These are phyloP conservation scores for Ctenomys sociabilis DNA, from an alignment of 2,113 vertebrate species.

Conservation along the genomic window DNA sequence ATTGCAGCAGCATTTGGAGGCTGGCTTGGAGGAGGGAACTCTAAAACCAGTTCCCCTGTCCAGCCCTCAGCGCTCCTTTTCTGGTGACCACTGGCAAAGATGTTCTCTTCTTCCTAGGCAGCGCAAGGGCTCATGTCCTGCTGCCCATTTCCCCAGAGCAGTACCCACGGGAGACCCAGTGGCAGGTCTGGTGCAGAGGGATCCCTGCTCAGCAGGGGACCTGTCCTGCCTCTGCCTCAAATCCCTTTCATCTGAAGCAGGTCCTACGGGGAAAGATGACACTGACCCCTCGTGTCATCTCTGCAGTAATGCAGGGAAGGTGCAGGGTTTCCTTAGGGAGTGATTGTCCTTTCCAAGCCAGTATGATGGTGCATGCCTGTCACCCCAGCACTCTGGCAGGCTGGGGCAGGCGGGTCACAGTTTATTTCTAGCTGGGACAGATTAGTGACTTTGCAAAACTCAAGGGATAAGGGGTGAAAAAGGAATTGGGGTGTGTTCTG, in stretches of 20 bases:
- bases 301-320: neutral
- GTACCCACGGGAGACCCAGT: rapidly evolving
- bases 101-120: neutral
- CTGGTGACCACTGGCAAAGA: neutral
- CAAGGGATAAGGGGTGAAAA: neutral
- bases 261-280: neutral
- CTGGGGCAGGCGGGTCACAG: neutral
- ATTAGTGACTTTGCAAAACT: neutral
- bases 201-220: neutral
- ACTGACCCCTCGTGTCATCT: neutral
- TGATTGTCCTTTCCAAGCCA: neutral
- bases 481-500: neutral
- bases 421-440: neutral
- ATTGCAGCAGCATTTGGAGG: neutral
- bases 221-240: rapidly evolving
- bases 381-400: neutral
- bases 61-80: neutral
- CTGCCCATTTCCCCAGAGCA: neutral
- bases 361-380: neutral
- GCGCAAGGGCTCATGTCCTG: too few species aligned
- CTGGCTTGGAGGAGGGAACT: neutral
- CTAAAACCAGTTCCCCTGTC: neutral
- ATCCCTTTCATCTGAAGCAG: neutral
- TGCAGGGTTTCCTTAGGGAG: neutral
- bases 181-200: neutral